phyloP scores from a whole-genome alignment of 2,888 invertebrate species.

The Cybosia mesomella region DNA sequence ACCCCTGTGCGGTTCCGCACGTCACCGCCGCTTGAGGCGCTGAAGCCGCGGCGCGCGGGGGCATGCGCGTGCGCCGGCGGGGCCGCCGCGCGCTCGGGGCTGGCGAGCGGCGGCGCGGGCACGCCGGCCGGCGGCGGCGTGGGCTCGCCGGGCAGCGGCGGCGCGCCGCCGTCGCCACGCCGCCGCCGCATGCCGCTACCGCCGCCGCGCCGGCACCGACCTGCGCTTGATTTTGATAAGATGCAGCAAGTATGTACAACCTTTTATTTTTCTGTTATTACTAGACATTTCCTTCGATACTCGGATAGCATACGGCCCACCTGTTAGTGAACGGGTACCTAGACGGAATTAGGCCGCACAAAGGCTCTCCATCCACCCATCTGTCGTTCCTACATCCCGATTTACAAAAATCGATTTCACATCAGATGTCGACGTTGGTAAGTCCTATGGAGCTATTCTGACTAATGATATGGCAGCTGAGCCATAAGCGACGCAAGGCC shows the following conservation, averaged over 20 bases:
- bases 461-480: no score
- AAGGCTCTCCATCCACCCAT: neutral
- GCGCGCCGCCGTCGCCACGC: constrained; percentile 78
- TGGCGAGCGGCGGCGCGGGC: constrained; percentile 68
- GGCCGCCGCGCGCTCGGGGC: constrained; percentile 65
- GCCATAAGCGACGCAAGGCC: no score
- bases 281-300: neutral
- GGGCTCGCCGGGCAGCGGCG: constrained; percentile 66
- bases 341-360: neutral
- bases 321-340: no score
- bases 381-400: neutral
- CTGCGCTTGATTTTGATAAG: constrained; percentile 98
- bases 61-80: constrained; percentile 72
- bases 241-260: constrained; percentile 94
- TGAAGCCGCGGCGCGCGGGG: constrained; percentile 89
- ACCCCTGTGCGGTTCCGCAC: constrained; percentile 96
- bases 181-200: constrained; percentile 78
- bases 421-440: no score
- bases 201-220: constrained; percentile 89
- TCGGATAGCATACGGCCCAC: no score
- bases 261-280: neutral
- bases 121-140: constrained; percentile 82
- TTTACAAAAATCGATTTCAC: neutral
- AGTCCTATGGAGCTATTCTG: no score
- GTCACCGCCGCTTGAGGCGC: constrained; percentile 95